Base-by-base conservation (phyloP, 2,888 invertebrate species). In the Nemotelus pantherinus region DNA sequence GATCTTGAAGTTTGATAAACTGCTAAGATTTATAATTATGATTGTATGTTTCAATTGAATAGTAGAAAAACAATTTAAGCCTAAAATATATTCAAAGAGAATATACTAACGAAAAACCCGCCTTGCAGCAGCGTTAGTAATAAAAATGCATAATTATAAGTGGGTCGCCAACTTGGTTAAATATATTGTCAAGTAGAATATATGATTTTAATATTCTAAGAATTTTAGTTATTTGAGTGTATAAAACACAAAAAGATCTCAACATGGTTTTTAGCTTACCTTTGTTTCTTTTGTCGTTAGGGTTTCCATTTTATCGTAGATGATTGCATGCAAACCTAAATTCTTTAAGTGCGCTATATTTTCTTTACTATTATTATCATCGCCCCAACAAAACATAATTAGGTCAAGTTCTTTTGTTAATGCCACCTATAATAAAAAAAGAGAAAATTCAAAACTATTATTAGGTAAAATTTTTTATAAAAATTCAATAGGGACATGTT, bases 381-480 rank as follows among this genome's bases (percentile, higher is more conserved):
- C 97, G 45, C 99, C 99, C 98, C 98, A 99, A 84, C 97, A 97
- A 87, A 99, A 99, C 80, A 97, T 92, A 3, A 97, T 92, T 76
- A 98, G 89, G 9, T 95, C 94, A 25, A 92, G 91, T 82, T 94
- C 91, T 82, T 92, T 93, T 2, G 94, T 95, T 81, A 93, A 86
- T 83, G 93, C 91, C 9, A 96, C 92, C 92, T 93, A 84, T 58
- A 79, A 77, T 50, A 77, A 67, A 58, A 41, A 72, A 57, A 72
- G 65, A 82, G 84, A 76, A 76, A 57, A 44, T 79, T 68, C 60
- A 25, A 55, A 55, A 10, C 55, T 25, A 25, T 25, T 25, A 25
- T 25, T 25, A 25, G 25, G 25, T 25, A 25, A 25, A 1, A 25
- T 25, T 25, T 25, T 25, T 25, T 25, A 25, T 25, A 25, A 25